Conservation (phyloP, 2,113 vertebrate species). For the Hippocampus comes region DNA sequence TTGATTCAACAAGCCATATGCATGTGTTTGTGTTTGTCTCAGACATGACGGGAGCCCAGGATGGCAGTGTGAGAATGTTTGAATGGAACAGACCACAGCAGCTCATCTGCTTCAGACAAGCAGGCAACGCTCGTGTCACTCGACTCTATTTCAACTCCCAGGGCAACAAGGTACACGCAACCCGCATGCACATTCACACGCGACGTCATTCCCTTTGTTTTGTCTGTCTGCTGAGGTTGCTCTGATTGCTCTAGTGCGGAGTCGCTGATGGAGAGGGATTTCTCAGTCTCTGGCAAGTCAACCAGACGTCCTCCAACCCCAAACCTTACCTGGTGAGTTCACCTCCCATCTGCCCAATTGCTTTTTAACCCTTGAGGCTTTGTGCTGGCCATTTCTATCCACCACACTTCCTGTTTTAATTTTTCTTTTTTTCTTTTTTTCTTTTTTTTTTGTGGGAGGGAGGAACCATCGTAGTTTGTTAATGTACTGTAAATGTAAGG, state of each 20-base stretch:
- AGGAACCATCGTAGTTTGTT: too few species aligned
- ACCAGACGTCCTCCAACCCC: conserved; percentile 90
- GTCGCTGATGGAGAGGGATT: conserved; percentile 97
- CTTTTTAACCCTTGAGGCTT: too few species aligned
- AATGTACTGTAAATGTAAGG: too few species aligned
- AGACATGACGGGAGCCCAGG: conserved; percentile 98
- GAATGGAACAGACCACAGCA: conserved; percentile 97
- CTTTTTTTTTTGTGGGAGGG: too few species aligned
- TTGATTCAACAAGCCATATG: conserved; percentile 3
- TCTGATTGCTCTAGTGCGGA: conserved; percentile 78
- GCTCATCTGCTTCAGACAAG: conserved; percentile 91
- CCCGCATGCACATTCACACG: conserved; percentile 4
- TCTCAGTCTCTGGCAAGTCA: conserved; percentile 98
- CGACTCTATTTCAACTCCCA: conserved; percentile 96
- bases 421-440: too few species aligned
- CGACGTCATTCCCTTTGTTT: conserved; percentile 6
- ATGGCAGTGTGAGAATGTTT: conserved; percentile 97
- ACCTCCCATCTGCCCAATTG: neutral
- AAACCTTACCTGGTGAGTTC: conserved; percentile 93
- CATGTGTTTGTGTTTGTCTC: conserved; percentile 20
- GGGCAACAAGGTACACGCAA: conserved; percentile 84
- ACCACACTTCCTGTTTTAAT: too few species aligned
- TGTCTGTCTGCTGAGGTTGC: conserved; percentile 15
- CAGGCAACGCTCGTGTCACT: conserved; percentile 93
- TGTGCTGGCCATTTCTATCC: too few species aligned